phyloP scores from a whole-genome alignment of 2,888 invertebrate genomes.

The Sesamia inferens region DNA sequence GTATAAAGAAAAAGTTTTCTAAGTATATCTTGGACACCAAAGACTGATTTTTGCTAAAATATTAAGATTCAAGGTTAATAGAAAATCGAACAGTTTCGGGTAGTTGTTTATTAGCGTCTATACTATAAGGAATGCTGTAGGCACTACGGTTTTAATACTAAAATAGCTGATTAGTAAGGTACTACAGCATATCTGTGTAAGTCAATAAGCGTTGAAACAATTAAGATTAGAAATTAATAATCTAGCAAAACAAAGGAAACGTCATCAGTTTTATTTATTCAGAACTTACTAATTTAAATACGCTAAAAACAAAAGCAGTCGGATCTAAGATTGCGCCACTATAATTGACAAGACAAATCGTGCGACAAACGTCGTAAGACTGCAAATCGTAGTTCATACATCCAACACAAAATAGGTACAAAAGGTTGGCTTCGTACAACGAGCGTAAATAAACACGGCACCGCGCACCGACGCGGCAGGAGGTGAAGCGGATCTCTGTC shows the following conservation, averaged over 20 bases:
- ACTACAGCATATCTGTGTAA: background rate
- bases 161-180: background rate
- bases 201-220: background rate
- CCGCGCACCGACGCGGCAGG: background rate
- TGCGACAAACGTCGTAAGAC: slow-evolving; percentile 38
- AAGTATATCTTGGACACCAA: too few species aligned
- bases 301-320: slow-evolving; percentile 34
- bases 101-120: too few species aligned
- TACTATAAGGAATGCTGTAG: background rate
- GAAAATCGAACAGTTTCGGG: too few species aligned
- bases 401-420: background rate
- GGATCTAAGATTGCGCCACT: slow-evolving; percentile 22
- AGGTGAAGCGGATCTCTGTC: too few species aligned
- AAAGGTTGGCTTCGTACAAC: background rate
- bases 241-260: background rate
- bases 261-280: slow-evolving; percentile 9
- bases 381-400: slow-evolving; percentile 33
- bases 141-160: background rate
- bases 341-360: slow-evolving; percentile 45
- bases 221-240: background rate
- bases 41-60: too few species aligned
- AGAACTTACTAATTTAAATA: slow-evolving; percentile 6
- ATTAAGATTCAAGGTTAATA: too few species aligned
- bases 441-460: background rate
- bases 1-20: too few species aligned